These are phyloP conservation scores for Epizoanthus ramosus DNA, from an alignment of 92 coral and sea anemone species.

Conservation along the genomic window DNA sequence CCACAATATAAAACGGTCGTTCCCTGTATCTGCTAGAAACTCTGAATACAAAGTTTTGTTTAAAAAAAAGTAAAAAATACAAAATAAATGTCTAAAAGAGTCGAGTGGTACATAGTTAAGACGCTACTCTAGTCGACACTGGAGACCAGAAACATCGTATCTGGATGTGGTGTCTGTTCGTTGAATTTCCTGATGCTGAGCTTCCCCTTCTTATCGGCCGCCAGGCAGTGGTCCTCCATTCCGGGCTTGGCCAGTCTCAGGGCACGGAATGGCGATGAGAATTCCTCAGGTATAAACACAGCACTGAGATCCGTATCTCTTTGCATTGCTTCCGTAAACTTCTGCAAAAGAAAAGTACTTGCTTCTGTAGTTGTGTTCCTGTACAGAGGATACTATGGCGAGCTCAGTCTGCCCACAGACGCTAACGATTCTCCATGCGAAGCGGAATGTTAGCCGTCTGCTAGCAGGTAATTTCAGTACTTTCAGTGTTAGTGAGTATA, in stretches of 20 bases:
- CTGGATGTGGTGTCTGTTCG: conserved; percentile 19
- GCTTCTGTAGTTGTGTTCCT: too few species aligned
- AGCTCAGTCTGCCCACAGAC: too few species aligned
- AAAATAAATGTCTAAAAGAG: too few species aligned
- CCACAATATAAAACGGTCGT: too few species aligned
- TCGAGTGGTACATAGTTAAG: too few species aligned
- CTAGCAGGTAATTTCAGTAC: too few species aligned
- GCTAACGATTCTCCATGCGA: too few species aligned
- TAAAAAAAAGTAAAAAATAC: too few species aligned
- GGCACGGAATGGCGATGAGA: conserved; percentile 11
- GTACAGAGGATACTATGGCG: background rate
- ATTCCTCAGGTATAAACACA: conserved; percentile 1
- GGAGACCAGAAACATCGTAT: conserved; percentile 19
- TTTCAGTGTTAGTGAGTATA: too few species aligned
- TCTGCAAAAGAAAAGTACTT: background rate
- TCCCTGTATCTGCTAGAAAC: too few species aligned
- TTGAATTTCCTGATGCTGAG: background rate
- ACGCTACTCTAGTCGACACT: background rate
- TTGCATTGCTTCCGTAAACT: conserved; percentile 1
- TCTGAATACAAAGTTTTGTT: too few species aligned
- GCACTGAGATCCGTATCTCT: background rate
- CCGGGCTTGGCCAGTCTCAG: conserved; percentile 2
- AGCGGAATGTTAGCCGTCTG: too few species aligned
- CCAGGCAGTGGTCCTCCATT: conserved; percentile 15
- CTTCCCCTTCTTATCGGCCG: conserved; percentile 17